Evolutionary conservation across 2,888 invertebrate genomes (phyloP).

Genomic region (Lottia gigantea): DNA sequence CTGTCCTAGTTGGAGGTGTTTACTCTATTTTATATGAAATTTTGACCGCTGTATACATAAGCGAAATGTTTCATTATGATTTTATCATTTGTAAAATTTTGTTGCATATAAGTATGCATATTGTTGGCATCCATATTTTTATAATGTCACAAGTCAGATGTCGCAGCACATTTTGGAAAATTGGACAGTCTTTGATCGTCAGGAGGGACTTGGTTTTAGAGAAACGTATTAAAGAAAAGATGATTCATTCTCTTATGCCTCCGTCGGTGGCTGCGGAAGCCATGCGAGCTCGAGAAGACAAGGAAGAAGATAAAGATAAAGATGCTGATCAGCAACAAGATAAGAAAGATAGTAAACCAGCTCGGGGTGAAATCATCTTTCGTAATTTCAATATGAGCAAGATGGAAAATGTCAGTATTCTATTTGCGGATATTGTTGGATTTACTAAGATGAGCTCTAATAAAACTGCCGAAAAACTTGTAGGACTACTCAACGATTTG

Average conservation of each 20-base stretch:
- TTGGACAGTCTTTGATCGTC: slow-evolving; percentile 89
- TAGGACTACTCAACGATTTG: slow-evolving; percentile 93
- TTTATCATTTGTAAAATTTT: slow-evolving; percentile 73
- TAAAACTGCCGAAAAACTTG: slow-evolving; percentile 94
- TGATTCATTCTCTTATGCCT: slow-evolving; percentile 94
- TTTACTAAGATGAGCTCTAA: slow-evolving; percentile 97
- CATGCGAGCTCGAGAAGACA: slow-evolving; percentile 58
- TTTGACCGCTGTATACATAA: slow-evolving; percentile 66
- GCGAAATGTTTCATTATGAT: slow-evolving; percentile 36
- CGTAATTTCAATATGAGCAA: slow-evolving; percentile 96
- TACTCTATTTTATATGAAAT: slow-evolving; percentile 90
- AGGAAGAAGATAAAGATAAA: slow-evolving; percentile 48
- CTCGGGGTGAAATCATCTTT: slow-evolving; percentile 74
- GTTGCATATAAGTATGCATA: slow-evolving; percentile 88
- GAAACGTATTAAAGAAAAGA: slow-evolving; percentile 93
- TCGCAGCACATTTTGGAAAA: slow-evolving; percentile 96
- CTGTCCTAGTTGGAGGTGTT: slow-evolving; percentile 80
- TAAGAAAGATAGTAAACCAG: slow-evolving; percentile 41
- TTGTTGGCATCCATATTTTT: slow-evolving; percentile 91
- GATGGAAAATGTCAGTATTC: slow-evolving; percentile 94
- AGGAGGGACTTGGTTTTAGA: slow-evolving; percentile 91
- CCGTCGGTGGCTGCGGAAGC: slow-evolving; percentile 81
- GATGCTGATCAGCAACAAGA: slow-evolving; percentile 39
- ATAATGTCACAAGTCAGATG: slow-evolving; percentile 87
- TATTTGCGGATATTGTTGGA: slow-evolving; percentile 97